phyloP scores from a whole-genome alignment of 2,888 invertebrate genomes.

The Philonicus albiceps region DNA sequence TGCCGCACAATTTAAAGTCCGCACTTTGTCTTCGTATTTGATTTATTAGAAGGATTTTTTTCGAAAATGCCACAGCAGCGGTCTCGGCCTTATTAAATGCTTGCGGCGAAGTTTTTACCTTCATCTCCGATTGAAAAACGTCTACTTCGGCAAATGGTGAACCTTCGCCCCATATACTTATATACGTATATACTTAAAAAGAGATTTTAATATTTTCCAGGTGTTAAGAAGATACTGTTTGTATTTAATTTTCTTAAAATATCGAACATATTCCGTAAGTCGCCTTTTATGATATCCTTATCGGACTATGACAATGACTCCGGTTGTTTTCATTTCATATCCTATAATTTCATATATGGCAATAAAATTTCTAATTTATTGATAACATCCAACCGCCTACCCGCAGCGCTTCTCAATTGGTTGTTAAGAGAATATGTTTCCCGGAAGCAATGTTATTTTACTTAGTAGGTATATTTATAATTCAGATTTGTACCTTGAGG shows the following conservation, averaged over 20 bases:
- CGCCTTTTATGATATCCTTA: not conserved
- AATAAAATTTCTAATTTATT: conserved; percentile 24
- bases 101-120: not conserved
- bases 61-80: not conserved
- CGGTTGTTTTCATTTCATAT: not conserved
- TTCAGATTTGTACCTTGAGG: not conserved
- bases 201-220: conserved; percentile 22
- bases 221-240: conserved; percentile 12
- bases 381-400: not conserved
- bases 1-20: not conserved
- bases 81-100: conserved; percentile 14
- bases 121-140: not conserved
- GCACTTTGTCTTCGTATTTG: conserved; percentile 10
- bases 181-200: not conserved
- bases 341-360: not conserved
- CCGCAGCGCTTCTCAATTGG: not conserved
- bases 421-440: not conserved
- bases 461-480: conserved; percentile 7
- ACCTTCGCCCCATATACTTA: not conserved
- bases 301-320: not conserved
- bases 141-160: not conserved
- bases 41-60: conserved; percentile 20
- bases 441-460: not conserved
- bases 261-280: not conserved
- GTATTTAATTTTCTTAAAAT: conserved; percentile 33